Percentiles rank a stretch among this genome's conserved stretches.
Conservation (phyloP, 2,888 invertebrate genomes). For the Hartigia nigra region DNA sequence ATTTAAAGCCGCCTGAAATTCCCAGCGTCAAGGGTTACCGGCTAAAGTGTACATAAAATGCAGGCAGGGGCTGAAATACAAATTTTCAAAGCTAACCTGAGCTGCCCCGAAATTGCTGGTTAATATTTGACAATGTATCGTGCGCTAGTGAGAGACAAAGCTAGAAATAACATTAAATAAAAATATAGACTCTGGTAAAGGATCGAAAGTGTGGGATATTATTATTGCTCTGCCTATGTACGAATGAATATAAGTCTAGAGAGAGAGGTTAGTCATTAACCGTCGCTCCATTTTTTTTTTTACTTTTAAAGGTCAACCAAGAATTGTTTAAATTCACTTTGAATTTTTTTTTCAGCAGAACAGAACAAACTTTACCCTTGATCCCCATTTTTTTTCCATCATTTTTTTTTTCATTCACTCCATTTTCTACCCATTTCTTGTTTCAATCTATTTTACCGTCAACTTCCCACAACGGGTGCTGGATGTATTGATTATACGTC, state of each 20-base stretch:
- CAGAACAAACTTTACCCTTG: too few relatives aligned
- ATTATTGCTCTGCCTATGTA: not conserved
- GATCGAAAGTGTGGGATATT: not conserved
- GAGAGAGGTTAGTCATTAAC: not conserved
- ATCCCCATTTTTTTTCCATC: not conserved
- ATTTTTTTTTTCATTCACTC: not conserved
- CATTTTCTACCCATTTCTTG: not conserved
- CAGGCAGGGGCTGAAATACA: not conserved
- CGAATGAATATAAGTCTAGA: not conserved
- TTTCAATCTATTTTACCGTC: not conserved
- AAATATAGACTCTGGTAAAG: not conserved
- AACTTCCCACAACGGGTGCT: not conserved
- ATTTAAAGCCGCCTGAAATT: too few relatives aligned
- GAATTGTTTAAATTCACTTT: not conserved
- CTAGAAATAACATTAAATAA: not conserved
- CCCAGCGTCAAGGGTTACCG: too few relatives aligned
- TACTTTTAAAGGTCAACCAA: not conserved
- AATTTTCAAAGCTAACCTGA: not conserved
- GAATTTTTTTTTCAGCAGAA: too few relatives aligned
- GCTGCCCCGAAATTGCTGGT: slow-evolving; percentile 11
- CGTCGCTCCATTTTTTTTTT: not conserved
- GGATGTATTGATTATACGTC: not conserved
- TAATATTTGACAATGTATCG: slow-evolving; percentile 17
- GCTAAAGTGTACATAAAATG: not conserved
- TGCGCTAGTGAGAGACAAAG: slow-evolving; percentile 11